phyloP scores from a whole-genome alignment of 2,797 vertebrate genomes.

The Myotis myotis region DNA sequence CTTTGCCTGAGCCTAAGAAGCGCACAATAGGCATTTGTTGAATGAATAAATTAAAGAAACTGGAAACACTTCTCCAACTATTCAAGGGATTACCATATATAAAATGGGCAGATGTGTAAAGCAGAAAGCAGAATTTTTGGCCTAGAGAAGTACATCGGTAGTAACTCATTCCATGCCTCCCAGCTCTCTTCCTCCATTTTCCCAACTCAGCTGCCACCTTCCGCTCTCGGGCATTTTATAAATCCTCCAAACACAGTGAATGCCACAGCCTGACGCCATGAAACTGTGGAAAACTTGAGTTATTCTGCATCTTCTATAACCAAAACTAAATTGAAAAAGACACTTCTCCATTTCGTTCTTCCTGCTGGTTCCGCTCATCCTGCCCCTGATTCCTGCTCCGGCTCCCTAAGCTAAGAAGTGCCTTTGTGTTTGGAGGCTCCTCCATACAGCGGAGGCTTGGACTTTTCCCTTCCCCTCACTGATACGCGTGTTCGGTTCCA shows the following conservation, averaged over 20 bases:
- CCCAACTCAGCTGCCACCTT: background rate
- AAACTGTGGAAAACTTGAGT: background rate
- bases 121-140: background rate
- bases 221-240: background rate
- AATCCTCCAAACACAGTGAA: background rate
- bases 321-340: conserved; percentile 22
- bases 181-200: background rate
- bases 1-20: background rate
- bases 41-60: background rate
- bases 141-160: background rate
- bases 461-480: background rate
- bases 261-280: background rate
- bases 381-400: background rate
- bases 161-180: background rate
- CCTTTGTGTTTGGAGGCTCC: background rate
- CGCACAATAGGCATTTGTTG: background rate
- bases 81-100: background rate
- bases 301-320: background rate
- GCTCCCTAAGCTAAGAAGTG: background rate
- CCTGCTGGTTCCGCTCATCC: background rate
- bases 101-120: background rate
- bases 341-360: background rate
- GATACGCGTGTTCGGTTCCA: conserved; percentile 3
- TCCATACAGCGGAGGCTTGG: accelerated
- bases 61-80: background rate